phyloP scores from a whole-genome alignment of 2,797 vertebrate species.

The Liparis tanakae region DNA sequence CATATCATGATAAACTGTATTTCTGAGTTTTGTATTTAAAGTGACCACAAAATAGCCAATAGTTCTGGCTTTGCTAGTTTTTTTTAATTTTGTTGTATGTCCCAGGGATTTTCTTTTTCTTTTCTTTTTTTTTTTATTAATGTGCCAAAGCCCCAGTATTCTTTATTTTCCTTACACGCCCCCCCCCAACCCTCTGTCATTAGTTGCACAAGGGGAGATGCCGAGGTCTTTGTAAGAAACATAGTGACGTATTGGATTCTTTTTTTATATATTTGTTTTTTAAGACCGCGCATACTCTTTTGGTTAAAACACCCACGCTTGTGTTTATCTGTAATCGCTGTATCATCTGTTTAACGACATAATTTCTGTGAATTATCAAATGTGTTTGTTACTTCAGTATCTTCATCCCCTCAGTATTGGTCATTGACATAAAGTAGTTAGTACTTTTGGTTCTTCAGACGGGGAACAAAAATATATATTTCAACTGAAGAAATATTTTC shows the following conservation, averaged over 20 bases:
- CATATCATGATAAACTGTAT: constrained; percentile 72
- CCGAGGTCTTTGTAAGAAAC: constrained; percentile 9
- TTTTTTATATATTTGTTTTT: constrained; percentile 10
- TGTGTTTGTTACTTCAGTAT: constrained; percentile 39
- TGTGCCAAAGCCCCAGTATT: constrained; percentile 51
- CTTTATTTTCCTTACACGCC: background rate
- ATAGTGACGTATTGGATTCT: constrained; percentile 17
- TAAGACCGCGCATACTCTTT: background rate
- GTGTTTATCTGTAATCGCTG: constrained; percentile 25
- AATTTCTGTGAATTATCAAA: constrained; percentile 49
- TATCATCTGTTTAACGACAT: constrained; percentile 42
- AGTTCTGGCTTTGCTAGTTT: constrained; percentile 39
- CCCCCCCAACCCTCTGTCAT: background rate
- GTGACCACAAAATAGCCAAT: constrained; percentile 58
- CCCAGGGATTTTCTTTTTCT: constrained; percentile 54
- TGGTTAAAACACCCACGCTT: constrained; percentile 6
- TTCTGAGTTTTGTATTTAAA: constrained; percentile 63
- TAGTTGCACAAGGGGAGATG: constrained; percentile 41
- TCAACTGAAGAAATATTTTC: constrained; percentile 52
- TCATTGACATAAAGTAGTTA: constrained; percentile 11
- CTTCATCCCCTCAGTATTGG: constrained; percentile 61
- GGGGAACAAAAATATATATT: constrained; percentile 31
- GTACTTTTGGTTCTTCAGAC: constrained; percentile 11
- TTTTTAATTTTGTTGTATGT: constrained; percentile 8
- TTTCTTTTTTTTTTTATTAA: constrained; percentile 11